Base-by-base conservation (phyloP, 2,888 invertebrate genomes). In the Neoascia interrupta region DNA sequence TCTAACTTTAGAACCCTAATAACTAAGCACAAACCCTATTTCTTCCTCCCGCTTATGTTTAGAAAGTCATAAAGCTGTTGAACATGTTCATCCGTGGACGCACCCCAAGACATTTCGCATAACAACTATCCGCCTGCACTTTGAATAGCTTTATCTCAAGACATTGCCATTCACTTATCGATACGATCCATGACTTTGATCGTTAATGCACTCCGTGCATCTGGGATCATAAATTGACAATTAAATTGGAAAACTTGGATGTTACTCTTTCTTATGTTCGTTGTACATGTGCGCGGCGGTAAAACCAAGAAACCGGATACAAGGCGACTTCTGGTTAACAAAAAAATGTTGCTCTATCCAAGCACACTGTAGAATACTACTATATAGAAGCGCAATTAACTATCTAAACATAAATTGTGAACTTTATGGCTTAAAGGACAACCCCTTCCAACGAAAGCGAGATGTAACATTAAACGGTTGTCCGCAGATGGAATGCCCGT, bases 401-500 rank as follows among this genome's bases (percentile, higher is more conserved):
- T 68, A 54, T 68, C 69, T 56, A 36, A 56, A 58, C 60, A 79
- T 79, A 79, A 79, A 73, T 73, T 79, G 54, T 43, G 37, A 61
- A 68, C 56, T 79, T 79, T 73, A 79, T 79, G 73, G 68, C 45
- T 41, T 23, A 31, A 26, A 34, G 18, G 36, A 26, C 45, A 63
- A 64, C 56, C 19, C 36, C 31, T 49, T 19, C 61, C 36, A 79
- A 61, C 54, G 60, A 79, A 79, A 66, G 76, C 60, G 49, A 79
- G 72, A 72, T 37, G 28, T 31, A 19, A 28, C 69, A 54, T 66
- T 36, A 54, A 49, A 41, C 60, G 51, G 18, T 31, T 34, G 31
- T 36, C 3, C 19, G 21, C 4, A 18, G 19, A n/a, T n/a, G n/a
- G n/a, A n/a, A n/a, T n/a, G n/a, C n/a, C n/a, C n/a, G n/a, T n/a